Base-by-base conservation (phyloP, 2,113 vertebrate genomes). In the Connochaetes taurinus region DNA sequence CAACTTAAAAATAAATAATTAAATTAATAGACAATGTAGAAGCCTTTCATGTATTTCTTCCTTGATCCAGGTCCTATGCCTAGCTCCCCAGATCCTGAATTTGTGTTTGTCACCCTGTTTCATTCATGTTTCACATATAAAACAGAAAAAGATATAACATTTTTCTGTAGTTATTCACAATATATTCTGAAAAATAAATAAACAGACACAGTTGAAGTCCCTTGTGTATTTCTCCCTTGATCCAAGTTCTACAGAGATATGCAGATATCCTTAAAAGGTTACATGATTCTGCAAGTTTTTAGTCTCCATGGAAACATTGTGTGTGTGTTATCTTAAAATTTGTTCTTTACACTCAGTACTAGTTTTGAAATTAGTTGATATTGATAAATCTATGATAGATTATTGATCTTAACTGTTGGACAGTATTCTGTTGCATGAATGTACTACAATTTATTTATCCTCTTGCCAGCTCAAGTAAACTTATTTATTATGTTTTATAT, bases 381-480 rank as follows among this genome's bases (percentile, higher is more conserved):
- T 76, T 78, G 31, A 47, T 94, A 76, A 94, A 58, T 53, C 21
- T 86, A 86, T 27, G 31, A 2, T 86, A 71, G 60, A 93, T 81
- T 78, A 62, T 93, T 85, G 67, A 95, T 67, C 82, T 95, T 95
- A 87, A 92, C 43, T 62, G 0, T 16, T 92, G 6, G 7, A 9
- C 80, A 50, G 5, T 40, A 67, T 84, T 93, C 21, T 40, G 40
- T 60, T 95, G 5, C 6, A 47, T 84, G 19, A 81, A 27, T 82
- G 50, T 86, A 71, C 16, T 27, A 91, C 45, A 88, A 64, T 53
- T 91, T 81, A 53, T 81, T 88, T 81, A 85, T 91, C 6, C 33
- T 71, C 67, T 95, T 97, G 64, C 25, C 43, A 94, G n/a, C 15
- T 87, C 27, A 94, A 74, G 50, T 90, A 81, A 95, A 76, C 90